Base-by-base conservation (phyloP, 2,113 vertebrate species). In the Brienomyrus brachyistius region DNA sequence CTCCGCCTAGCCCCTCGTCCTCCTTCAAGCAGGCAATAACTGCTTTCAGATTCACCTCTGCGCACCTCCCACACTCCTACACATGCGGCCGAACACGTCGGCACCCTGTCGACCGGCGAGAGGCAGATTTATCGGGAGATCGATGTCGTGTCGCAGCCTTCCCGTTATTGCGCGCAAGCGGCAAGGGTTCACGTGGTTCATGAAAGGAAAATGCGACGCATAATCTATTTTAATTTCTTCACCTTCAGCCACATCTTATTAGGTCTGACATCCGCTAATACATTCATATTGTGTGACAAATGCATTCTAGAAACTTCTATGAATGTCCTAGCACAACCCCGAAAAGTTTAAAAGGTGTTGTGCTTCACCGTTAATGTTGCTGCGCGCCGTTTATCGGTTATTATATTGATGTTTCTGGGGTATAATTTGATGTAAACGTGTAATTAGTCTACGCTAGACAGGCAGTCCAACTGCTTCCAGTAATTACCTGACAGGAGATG, bases 221-320 rank as follows among this genome's bases (percentile, higher is more conserved):
- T 48, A 48, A 84, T 84, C 45, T 23, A 84, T 84, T 48, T 84
- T 84, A 84, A 84, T 84, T 84, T 84, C 45, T 84, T 84, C 82
- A 84, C 40, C 7, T 45, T 84, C 82, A 35, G 7, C 40, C 82
- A 23, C 45, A 84, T 84, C 82, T 48, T 84, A 84, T 84, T 84
- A 84, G 19, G 8, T n/a, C 82, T 84, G 82, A 84, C 82, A 84
- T 45, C 40, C 19, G 3, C 21, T 84, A 48, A 84, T 84, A n/a
- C 40, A 84, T 84, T 84, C 82, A 84, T 84, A 48, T 47, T 4
- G 21, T 48, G 82, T 84, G 82, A 84, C 23, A 84, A 84, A 84
- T 84, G 82, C n/a, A 84, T 84, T 47, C 82, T n/a, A 84, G 23
- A 84, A 84, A 84, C 17, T 70, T 70, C 62, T 70, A 40, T 4